Base-by-base conservation (phyloP, 2,888 invertebrate species). In the Lysandra coridon region DNA sequence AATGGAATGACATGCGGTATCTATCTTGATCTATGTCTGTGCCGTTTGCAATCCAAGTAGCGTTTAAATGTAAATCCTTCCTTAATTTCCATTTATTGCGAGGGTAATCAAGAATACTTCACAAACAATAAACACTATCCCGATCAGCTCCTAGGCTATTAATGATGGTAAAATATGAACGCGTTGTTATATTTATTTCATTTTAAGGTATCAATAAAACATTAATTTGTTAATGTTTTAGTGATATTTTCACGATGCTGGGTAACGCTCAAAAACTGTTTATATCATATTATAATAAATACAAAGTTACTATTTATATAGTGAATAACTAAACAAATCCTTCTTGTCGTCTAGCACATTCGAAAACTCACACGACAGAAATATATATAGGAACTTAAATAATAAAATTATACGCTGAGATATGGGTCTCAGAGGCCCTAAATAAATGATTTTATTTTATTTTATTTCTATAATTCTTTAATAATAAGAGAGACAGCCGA, bases 61-160 rank as follows among this genome's bases (percentile, higher is more conserved):
- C 33, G 33, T 69, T 69, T 5, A 69, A 69, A 69, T 69, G 69
- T 69, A 69, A 69, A 69, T 69, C 69, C 69, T 69, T 33, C 69
- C 33, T 69, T 5, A 17, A 69, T 69, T 69, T 17, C 33, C 69
- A 69, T 69, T 69, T 69, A 69, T 37, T 69, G 69, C 69, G 69
- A 69, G 33, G 33, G 14, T 37, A 69, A 69, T 69, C 5, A 69
- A 37, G 69, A 69, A 69, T 17, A 69, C 69, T 33, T 69, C 33
- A 33, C 64, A 37, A 37, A 69, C 69, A 69, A 33, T 69, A 69
- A 69, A 69, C 69, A 57, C 17, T 17, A 57, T 57, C 12, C 37
- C 33, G 17, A 23, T 37, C 69, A 69, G 69, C 69, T 37, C 69
- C 33, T 33, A 69, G 37, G 14, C 69, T 69, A 69, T 69, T 33